Conservation (phyloP, 1,140 invertebrate genomes). For the Zaprionus africanus region DNA sequence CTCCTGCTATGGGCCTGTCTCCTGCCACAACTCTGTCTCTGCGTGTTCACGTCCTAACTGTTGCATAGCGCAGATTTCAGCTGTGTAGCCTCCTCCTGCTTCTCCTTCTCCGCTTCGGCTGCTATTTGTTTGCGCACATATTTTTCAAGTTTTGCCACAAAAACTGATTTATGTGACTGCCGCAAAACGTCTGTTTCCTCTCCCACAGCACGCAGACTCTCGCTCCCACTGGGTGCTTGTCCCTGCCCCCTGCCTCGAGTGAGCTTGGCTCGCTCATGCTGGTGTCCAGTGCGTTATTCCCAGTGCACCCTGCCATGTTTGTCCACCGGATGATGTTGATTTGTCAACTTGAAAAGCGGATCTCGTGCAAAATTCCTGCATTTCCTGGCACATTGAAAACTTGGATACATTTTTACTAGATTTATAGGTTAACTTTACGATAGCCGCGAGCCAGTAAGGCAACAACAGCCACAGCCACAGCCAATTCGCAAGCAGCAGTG, state of each 20-base stretch:
- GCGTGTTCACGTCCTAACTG: conserved; percentile 57
- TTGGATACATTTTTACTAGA: conserved; percentile 50
- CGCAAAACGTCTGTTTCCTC: conserved; percentile 43
- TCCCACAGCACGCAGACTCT: conserved; percentile 16
- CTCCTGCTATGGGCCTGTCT: conserved; percentile 2
- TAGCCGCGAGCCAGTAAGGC: conserved; percentile 1
- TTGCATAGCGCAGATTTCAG: conserved; percentile 61
- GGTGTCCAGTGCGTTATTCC: conserved; percentile 21
- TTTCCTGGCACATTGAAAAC: conserved; percentile 63
- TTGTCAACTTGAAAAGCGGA: conserved; percentile 80
- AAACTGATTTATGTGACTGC: conserved; percentile 75
- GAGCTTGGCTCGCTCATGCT: conserved; percentile 2
- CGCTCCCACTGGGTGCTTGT: background rate
- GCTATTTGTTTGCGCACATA: conserved; percentile 77
- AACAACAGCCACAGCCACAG: background rate
- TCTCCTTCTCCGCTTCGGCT: conserved; percentile 34
- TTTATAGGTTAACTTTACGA: conserved; percentile 43
- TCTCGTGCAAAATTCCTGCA: conserved; percentile 70
- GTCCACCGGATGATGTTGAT: conserved; percentile 77
- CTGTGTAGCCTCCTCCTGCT: conserved; percentile 21
- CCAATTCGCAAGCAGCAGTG: conserved; percentile 6
- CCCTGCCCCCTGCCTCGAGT: conserved; percentile 10
- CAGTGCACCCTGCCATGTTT: conserved; percentile 50
- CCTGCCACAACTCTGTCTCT: background rate
- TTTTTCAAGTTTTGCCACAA: conserved; percentile 78